Conservation (phyloP, 2,888 invertebrate genomes). For the Phortica magna region DNA sequence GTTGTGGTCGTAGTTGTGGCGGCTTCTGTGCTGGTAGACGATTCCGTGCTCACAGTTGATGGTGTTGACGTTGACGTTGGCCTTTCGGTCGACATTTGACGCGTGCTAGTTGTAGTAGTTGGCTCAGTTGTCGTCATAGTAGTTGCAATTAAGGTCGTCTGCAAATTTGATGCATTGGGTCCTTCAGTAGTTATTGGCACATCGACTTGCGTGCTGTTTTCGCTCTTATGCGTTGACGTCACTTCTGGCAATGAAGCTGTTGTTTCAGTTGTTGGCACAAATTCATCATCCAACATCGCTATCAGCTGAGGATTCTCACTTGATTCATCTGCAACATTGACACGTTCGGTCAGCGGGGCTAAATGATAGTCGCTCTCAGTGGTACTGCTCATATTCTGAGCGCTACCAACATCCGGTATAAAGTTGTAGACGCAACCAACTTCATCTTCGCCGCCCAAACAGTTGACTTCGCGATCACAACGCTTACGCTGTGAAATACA, state of each 20-base stretch:
- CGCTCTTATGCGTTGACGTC: not conserved
- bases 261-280: conserved; percentile 17
- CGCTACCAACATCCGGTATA: conserved; percentile 69
- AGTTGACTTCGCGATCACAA: conserved; percentile 87
- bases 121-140: conserved; percentile 9
- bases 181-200: conserved; percentile 23
- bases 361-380: conserved; percentile 69
- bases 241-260: conserved; percentile 26
- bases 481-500: conserved; percentile 83
- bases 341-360: not conserved
- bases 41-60: not conserved
- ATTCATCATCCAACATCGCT: conserved; percentile 14
- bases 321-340: conserved; percentile 41
- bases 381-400: conserved; percentile 52
- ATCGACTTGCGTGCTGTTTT: conserved; percentile 23
- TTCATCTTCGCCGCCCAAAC: conserved; percentile 90
- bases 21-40: conserved; percentile 11
- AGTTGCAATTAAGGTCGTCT: conserved; percentile 13
- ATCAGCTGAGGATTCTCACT: not conserved
- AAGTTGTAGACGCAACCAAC: conserved; percentile 80
- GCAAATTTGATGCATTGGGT: not conserved
- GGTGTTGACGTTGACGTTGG: conserved; percentile 42
- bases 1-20: conserved; percentile 10
- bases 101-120: not conserved
- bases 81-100: not conserved